Base-by-base conservation (phyloP, 1,140 invertebrate species). In the Saccostrea echinata region DNA sequence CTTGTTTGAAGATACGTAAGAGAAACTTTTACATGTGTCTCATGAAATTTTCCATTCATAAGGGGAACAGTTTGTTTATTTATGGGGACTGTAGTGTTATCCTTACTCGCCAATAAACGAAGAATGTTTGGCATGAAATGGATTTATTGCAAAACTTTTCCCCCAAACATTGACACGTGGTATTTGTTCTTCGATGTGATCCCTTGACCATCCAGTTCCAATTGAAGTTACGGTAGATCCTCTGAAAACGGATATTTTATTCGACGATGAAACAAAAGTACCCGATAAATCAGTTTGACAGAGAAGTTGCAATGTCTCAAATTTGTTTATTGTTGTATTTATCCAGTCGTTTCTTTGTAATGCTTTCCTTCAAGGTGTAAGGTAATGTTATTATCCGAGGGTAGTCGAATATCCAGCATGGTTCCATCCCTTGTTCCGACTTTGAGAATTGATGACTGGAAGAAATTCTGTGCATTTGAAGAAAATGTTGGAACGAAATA, bases 181-280 rank as follows among this genome's bases (percentile, higher is more conserved):
- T 21, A 93, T 80, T 84, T 92, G 91, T 81, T 92, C 92, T n/a
- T 91, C 92, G 16, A 93, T 64, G 84, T 93, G 92, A 88, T 92
- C 92, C 1, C 87, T 30, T 53, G 80, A 84, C 1, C 21, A 86
- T 12, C 81, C 82, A 0, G 30, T 52, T 27, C 86, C 88, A 33
- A 92, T 88, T 8, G 71, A 55, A 9, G 90, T 90, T 51, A 88
- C 89, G 18, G 76, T 87, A 85, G 91, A 91, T 13, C 92, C 93
- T 55, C 89, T 88, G 55, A 92, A 91, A 2, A 91, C 91, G 11
- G 91, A 82, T 11, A 93, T 55, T 9, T 88, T 89, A 71, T 91
- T 86, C 33, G 84, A 85, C 30, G 91, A 85, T n/a, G 55, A 30
- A n/a, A 93, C 87, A 55, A 87, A 84, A 0, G 90, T 91, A 12